A percentile compares a stretch with the other conserved stretches of the same genome.
Conservation (phyloP, 2,888 invertebrate genomes). For the Petrolisthes cinctipes region DNA sequence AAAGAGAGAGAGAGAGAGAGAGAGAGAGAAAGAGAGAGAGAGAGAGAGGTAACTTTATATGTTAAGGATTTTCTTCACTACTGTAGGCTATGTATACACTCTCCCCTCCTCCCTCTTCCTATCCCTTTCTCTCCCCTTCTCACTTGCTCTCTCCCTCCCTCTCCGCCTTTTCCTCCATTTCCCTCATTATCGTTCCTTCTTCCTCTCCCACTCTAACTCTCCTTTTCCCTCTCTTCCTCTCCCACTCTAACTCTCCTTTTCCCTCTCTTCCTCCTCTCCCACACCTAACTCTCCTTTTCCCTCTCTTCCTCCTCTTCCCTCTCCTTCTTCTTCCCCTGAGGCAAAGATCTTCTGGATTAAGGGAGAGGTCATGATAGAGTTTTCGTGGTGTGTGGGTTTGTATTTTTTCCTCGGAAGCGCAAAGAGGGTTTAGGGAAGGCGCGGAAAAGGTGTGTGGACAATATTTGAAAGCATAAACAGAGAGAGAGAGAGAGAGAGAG, state of each 20-base stretch:
- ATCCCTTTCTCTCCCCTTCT: neutral
- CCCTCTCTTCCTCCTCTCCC: too few species aligned
- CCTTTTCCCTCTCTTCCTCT: too few species aligned
- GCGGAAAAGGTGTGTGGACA: neutral
- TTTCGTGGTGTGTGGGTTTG: neutral
- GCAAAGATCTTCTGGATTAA: too few species aligned
- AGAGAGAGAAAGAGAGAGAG: conserved; percentile 15
- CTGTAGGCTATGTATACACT: neutral
- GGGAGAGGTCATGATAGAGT: neutral
- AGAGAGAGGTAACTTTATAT: neutral
- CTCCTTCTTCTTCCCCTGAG: too few species aligned
- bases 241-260: too few species aligned
- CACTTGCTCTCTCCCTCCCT: too few species aligned
- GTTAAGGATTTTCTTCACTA: neutral
- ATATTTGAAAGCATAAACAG: neutral
- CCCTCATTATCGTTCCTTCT: too few species aligned
- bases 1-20: conserved; percentile 10
- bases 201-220: too few species aligned
- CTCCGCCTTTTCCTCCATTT: too few species aligned
- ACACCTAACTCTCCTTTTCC: too few species aligned
- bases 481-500: neutral
- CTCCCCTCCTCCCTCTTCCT: neutral
- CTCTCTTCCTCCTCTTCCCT: too few species aligned
- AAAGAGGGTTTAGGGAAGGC: neutral
- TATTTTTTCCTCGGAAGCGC: neutral